Evolutionary conservation across 2,888 invertebrate genomes (phyloP).

Genomic region (Netelia inedita): DNA sequence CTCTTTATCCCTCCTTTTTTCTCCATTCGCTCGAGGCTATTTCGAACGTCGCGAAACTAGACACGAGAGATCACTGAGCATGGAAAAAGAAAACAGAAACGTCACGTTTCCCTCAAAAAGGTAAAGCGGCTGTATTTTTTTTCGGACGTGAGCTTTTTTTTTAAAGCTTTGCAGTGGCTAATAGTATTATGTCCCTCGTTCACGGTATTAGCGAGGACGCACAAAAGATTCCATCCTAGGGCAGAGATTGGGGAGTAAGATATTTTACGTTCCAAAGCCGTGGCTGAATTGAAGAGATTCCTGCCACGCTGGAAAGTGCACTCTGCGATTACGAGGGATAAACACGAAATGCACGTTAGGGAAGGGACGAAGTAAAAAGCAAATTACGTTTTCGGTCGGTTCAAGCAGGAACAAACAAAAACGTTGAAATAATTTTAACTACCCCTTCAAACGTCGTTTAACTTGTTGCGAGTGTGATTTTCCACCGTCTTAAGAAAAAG

Average conservation of each 20-base stretch:
- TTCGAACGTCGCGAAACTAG: constrained; percentile 34
- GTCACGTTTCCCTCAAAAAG: constrained; percentile 36
- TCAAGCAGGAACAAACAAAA: too few relatives aligned
- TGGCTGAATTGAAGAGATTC: too few relatives aligned
- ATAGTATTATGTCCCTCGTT: constrained; percentile 7
- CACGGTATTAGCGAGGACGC: neutral
- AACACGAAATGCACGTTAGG: too few relatives aligned
- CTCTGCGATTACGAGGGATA: too few relatives aligned
- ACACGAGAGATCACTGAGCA: neutral
- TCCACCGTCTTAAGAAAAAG: too few relatives aligned
- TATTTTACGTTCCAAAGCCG: too few relatives aligned
- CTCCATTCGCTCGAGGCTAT: constrained; percentile 36
- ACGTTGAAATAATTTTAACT: too few relatives aligned
- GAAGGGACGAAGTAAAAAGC: too few relatives aligned
- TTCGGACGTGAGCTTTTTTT: constrained; percentile 19
- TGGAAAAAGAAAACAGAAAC: constrained; percentile 18
- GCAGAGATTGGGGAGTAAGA: neutral
- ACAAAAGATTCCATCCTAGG: neutral
- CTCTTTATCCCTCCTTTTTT: constrained; percentile 19
- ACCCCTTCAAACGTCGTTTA: too few relatives aligned
- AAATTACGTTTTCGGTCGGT: too few relatives aligned
- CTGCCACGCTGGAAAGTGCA: too few relatives aligned
- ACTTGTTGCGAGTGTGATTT: too few relatives aligned
- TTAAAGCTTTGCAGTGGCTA: constrained; percentile 9
- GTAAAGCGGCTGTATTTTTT: constrained; percentile 4